Percentiles rank a stretch among this genome's conserved stretches.
Conservation (phyloP, 2,113 vertebrate species). For the Malaclemys terrapin region DNA sequence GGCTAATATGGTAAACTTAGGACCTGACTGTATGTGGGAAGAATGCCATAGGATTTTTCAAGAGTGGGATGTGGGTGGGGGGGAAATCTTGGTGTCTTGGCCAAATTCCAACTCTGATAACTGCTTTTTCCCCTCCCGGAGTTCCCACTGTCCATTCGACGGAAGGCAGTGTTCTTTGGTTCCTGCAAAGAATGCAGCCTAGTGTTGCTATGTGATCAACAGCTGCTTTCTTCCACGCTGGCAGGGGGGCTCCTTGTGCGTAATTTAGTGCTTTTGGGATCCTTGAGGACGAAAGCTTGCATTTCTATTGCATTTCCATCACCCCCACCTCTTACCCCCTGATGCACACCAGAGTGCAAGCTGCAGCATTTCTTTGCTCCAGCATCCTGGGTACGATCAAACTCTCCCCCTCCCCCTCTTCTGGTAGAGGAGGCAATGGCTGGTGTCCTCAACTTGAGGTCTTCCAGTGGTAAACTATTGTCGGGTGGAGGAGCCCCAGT, state of each 20-base stretch:
- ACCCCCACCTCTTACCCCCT: not conserved
- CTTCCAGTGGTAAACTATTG: rapidly evolving
- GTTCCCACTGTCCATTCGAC: not conserved
- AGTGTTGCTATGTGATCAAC: rapidly evolving
- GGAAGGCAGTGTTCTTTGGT: not conserved
- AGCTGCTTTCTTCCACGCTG: not conserved
- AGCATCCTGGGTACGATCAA: rapidly evolving
- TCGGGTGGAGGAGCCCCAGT: not conserved
- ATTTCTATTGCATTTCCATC: not conserved
- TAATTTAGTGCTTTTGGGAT: not conserved
- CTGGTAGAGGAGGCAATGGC: not conserved
- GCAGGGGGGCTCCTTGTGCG: not conserved
- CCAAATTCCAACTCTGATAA: not conserved
- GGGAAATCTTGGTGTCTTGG: not conserved
- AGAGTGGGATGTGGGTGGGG: not conserved
- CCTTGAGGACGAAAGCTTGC: not conserved
- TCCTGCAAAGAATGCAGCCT: rapidly evolving
- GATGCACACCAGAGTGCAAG: not conserved
- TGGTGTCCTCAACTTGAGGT: not conserved
- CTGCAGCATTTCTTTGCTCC: not conserved
- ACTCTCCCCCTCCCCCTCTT: no score
- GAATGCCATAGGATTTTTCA: not conserved
- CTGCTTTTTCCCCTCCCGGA: not conserved
- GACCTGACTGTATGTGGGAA: not conserved
- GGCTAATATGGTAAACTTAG: not conserved